Base-by-base conservation (phyloP, 2,797 vertebrate species). In the Sebastes oblongus region DNA sequence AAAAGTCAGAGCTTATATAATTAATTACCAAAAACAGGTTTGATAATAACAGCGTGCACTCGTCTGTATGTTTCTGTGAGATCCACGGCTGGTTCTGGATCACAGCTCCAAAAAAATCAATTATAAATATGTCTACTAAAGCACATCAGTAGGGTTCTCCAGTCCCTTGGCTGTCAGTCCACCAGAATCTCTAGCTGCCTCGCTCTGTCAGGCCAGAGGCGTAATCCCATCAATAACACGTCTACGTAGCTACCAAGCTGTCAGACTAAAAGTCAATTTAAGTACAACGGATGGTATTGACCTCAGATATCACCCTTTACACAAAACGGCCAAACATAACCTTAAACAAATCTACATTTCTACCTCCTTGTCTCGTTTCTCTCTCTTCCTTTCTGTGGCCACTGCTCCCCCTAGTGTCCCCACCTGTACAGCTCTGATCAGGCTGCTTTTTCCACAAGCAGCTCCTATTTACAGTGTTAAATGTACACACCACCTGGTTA, bases 151-250 rank as follows among this genome's bases (percentile, higher is more conserved):
- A 91, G 85, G 84, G 90, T 90, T 88, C 87, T 92, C 87, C 92
- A 80, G 90, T 93, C 93, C 92, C 93, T 88, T 72, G 88, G 88
- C 89, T 90, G 91, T 95, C 95, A 96, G 96, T 96, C 96, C 96
- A 96, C 96, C 96, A 96, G 96, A 93, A 95, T 91, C 95, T 96
- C 95, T 89, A 92, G 93, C 94, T 94, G 94, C 93, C 94, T 92
- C 89, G 77, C 75, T 88, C 83, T 84, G 78, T 91, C 90, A 91
- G 91, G 88, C 92, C 88, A 91, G 89, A 92, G 76, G 89, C 86
- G 86, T 82, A 68, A 88, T 88, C 82, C 86, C 86, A 88, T 86
- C 72, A 82, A 82, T 65, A 85, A 81, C 81, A 83, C 27, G 75
- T 78, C 84, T 79, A 86, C 75, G 46, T 80, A 86, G 88, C 86